Base-by-base conservation (phyloP, 1,140 invertebrate species). In the Latrodectus geometricus region DNA sequence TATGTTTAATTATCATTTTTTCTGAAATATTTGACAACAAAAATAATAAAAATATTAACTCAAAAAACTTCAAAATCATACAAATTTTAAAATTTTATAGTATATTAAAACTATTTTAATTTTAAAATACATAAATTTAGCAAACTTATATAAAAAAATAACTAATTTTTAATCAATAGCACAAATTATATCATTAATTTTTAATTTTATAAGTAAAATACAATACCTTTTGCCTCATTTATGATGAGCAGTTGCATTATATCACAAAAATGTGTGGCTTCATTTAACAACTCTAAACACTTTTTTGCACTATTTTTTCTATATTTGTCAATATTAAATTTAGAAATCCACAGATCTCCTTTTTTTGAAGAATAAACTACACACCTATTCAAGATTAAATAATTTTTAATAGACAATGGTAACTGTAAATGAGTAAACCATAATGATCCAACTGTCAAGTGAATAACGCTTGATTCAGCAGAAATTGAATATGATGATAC, bases 321-420 rank as follows among this genome's bases (percentile, higher is more conserved):
- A 61, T 2, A 61, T 14, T 61, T 17, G 17, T 61, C 8, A 14
- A 23, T 21, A 56, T 17, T 70, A 72, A 81, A 72, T 54, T 72
- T 35, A 81, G 66, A 35, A 14, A 81, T 4, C 79, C 79, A 81
- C 23, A 81, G 17, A 9, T 81, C 50, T 17, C 12, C 49, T 56
- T 72, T 81, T 35, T 23, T 11, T 56, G 69, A 81, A 35, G n/a
- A 54, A 81, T 72, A 35, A 72, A 81, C 4, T 72, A 81, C n/a
- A 7, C 50, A 56, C 2, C 54, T 11, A 20, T 72, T 72, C 9
- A 56, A 17, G 11, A 70, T 15, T 14, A 81, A 54, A 56, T 23
- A 20, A 9, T 54, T 17, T 14, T 72, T 9, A 56, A 72, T 20
- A n/a, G 48, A 23, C 17, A 68, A 35, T 9, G n/a, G 20, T 35